Conservation (phyloP, 2,888 invertebrate species). For the Drosophila trichaetosa region DNA sequence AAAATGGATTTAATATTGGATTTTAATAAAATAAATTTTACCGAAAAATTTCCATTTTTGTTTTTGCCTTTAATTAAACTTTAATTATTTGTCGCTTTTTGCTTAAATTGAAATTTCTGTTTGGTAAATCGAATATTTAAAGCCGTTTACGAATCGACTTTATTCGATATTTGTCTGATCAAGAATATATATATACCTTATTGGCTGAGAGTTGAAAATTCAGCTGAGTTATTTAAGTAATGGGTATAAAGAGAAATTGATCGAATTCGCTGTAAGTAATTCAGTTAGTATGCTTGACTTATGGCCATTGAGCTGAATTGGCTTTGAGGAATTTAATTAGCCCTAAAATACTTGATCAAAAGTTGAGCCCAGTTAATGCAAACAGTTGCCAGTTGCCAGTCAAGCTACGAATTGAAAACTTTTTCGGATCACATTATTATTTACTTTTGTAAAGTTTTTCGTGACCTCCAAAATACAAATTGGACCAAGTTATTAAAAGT, state of each 20-base stretch:
- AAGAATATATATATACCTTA: neutral
- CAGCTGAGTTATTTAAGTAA: neutral
- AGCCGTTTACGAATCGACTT: neutral
- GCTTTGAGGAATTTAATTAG: slow-evolving; percentile 65
- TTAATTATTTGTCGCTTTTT: no score
- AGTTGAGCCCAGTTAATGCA: slow-evolving; percentile 40
- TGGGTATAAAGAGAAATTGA: neutral
- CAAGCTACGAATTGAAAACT: slow-evolving; percentile 46
- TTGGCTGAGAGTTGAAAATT: neutral
- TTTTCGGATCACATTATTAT: slow-evolving; percentile 52
- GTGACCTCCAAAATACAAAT: slow-evolving; percentile 34
- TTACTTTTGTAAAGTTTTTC: slow-evolving; percentile 40
- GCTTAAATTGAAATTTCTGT: no score
- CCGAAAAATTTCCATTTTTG: neutral
- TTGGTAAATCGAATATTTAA: no score
- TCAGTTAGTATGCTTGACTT: slow-evolving; percentile 72
- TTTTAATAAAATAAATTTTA: neutral
- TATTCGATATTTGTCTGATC: neutral
- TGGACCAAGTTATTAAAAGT: slow-evolving; percentile 39
- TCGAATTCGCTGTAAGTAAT: slow-evolving; percentile 19
- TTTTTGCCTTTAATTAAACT: neutral
- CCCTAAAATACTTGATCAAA: slow-evolving; percentile 58
- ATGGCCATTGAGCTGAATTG: slow-evolving; percentile 35
- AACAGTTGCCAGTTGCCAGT: slow-evolving; percentile 9
- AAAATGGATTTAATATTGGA: neutral